Conservation (phyloP, 1,140 invertebrate species). For the Sogatella furcifera region DNA sequence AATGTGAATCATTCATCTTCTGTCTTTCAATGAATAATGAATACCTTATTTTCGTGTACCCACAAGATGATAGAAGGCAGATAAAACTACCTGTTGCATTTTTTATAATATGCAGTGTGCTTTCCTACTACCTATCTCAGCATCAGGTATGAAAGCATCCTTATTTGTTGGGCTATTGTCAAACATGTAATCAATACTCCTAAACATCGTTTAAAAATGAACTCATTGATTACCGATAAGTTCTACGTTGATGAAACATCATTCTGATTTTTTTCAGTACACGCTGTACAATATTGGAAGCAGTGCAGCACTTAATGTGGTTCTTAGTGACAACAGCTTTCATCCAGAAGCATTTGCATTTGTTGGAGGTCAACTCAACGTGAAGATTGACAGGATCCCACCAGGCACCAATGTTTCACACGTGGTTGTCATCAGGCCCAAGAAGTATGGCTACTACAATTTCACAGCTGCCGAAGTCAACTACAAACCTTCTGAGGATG, state of each 20-base stretch:
- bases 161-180: too few species aligned
- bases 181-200: too few species aligned
- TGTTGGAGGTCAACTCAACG: conserved; percentile 71
- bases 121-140: too few species aligned
- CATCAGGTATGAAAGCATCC: too few species aligned
- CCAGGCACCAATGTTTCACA: conserved; percentile 90
- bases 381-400: conserved; percentile 78
- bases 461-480: conserved; percentile 90
- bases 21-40: too few species aligned
- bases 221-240: too few species aligned
- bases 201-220: too few species aligned
- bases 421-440: conserved; percentile 81
- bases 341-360: conserved; percentile 78
- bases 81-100: too few species aligned
- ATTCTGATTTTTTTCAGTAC: conserved; percentile 40
- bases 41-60: too few species aligned
- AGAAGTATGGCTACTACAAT: conserved; percentile 89
- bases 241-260: neutral
- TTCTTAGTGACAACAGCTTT: conserved; percentile 81
- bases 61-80: too few species aligned
- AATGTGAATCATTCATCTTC: too few species aligned
- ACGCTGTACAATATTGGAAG: conserved; percentile 75
- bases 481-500: conserved; percentile 74
- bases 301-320: conserved; percentile 78
- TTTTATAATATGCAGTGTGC: too few species aligned